Base-by-base conservation (phyloP, 2,888 invertebrate genomes). In the Psococerastis gibbosa region DNA sequence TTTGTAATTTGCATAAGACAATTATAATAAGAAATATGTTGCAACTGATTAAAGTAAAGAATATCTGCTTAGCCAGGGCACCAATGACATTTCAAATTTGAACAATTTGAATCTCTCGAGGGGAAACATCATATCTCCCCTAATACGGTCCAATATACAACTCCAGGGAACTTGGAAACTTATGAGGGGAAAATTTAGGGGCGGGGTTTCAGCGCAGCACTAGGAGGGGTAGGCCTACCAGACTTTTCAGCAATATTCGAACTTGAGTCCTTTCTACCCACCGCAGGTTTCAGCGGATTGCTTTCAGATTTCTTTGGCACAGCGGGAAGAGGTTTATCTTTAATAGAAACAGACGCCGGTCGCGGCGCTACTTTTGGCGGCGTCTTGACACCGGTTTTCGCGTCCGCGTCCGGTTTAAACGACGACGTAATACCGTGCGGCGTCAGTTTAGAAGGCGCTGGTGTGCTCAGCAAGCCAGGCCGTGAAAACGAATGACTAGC, bases 381-480 rank as follows among this genome's bases (percentile, higher is more conserved):
- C 8, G 11, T 27, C 27, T 27, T 27, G 27, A 11, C 11, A 27
- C 47, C 38, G 51, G 51, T 35, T 46, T 51, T 15, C 11, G 41
- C 35, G n/a, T n/a, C n/a, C n/a, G n/a, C n/a, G n/a, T n/a, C n/a
- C 9, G 49, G 34, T 43, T 49, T 50, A 13, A 18, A 44, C 3
- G 35, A 35, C 2, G 34, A 8, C 15, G 35, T 13, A 32, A 32
- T 48, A 22, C 17, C 44, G 20, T 54, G 55, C 5, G 45, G 22
- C 4, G 45, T 22, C 5, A 53, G 35, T 22, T 45, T 49, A 15
- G 56, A 52, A 1, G 55, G 54, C 2, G 56, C 55, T 34, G 55
- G 57, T 8, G 55, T 55, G 47, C 3, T 51, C 49, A 16, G 22
- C 5, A 38, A 20, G n/a, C 38, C 22, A 18, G 38, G 38, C 9